Percentiles rank a stretch among this genome's conserved stretches.
Conservation (phyloP, 2,888 invertebrate genomes). For the Brachyptera putata region DNA sequence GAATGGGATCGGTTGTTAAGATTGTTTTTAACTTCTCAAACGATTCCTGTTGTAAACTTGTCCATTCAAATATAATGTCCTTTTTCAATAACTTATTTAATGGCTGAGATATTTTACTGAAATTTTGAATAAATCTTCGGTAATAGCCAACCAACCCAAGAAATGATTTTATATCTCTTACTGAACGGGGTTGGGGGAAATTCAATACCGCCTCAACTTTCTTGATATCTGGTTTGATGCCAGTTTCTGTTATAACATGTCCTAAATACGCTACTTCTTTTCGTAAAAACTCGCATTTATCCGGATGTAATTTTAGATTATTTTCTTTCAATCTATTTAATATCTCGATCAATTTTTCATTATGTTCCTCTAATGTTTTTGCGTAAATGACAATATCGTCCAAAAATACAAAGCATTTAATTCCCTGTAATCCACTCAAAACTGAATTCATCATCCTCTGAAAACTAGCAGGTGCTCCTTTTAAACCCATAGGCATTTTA, state of each 20-base stretch:
- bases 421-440: conserved; percentile 30
- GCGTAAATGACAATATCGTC: conserved; percentile 33
- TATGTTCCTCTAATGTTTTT: conserved; percentile 28
- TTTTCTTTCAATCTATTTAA: conserved; percentile 10
- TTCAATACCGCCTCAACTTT: too few relatives aligned
- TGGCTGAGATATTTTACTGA: too few relatives aligned
- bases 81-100: too few relatives aligned
- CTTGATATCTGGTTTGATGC: too few relatives aligned
- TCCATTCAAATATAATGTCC: conserved; percentile 29
- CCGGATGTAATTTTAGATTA: conserved; percentile 15
- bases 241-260: conserved; percentile 23
- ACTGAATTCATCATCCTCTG: conserved; percentile 34
- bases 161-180: too few relatives aligned
- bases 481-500: conserved; percentile 31
- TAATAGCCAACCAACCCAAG: too few relatives aligned
- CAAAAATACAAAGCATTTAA: conserved; percentile 33
- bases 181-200: too few relatives aligned
- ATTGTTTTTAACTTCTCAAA: too few relatives aligned
- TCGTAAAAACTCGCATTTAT: conserved; percentile 25
- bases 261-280: conserved; percentile 27
- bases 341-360: conserved; percentile 20
- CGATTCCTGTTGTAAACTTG: too few relatives aligned
- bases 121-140: too few relatives aligned
- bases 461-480: conserved; percentile 34
- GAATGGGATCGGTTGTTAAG: too few relatives aligned